Percentiles rank a stretch among this genome's conserved stretches.
phyloP scores from a whole-genome alignment of 2,797 vertebrate genomes.

The Eupleurogrammus muticus region DNA sequence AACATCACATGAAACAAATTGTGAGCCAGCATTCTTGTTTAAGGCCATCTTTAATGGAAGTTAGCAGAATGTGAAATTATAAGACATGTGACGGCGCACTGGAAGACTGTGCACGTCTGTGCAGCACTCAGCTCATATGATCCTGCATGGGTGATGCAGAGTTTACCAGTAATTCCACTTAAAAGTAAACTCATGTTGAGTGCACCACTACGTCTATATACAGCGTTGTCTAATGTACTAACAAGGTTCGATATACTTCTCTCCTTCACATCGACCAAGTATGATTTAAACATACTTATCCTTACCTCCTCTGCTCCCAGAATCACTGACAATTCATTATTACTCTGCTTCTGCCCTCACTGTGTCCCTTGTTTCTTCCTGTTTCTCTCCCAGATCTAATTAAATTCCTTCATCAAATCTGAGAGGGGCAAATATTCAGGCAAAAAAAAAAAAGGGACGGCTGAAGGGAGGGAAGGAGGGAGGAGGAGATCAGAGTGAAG shows the following conservation, averaged over 20 bases:
- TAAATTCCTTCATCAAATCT: conserved; percentile 77
- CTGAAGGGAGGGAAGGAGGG: conserved; percentile 16
- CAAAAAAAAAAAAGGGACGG: conserved; percentile 20
- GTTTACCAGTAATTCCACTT: conserved; percentile 37
- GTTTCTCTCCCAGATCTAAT: conserved; percentile 69
- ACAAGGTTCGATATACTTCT: conserved; percentile 55
- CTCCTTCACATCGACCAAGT: conserved; percentile 57
- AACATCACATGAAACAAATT: conserved; percentile 20
- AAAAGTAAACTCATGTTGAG: conserved; percentile 25
- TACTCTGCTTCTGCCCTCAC: conserved; percentile 52
- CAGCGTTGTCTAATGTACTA: conserved; percentile 44
- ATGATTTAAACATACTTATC: conserved; percentile 75
- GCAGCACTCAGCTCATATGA: conserved; percentile 34
- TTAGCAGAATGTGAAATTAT: conserved; percentile 29
- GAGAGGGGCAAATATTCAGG: conserved; percentile 65
- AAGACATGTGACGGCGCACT: conserved; percentile 19
- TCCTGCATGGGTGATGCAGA: conserved; percentile 14
- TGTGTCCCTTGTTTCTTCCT: conserved; percentile 43
- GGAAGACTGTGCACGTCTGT: background rate
- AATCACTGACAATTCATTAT: conserved; percentile 71
- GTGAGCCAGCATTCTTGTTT: too few relatives aligned
- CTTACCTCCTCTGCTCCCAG: conserved; percentile 61
- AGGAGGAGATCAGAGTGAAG: conserved; percentile 63
- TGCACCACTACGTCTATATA: conserved; percentile 35
- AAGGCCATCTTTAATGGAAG: too few relatives aligned